Evolutionary conservation across 1,140 invertebrate species (phyloP), one percentile per base, ranked within the genome.

Genomic region (Chrysomallon squamiferum): DNA sequence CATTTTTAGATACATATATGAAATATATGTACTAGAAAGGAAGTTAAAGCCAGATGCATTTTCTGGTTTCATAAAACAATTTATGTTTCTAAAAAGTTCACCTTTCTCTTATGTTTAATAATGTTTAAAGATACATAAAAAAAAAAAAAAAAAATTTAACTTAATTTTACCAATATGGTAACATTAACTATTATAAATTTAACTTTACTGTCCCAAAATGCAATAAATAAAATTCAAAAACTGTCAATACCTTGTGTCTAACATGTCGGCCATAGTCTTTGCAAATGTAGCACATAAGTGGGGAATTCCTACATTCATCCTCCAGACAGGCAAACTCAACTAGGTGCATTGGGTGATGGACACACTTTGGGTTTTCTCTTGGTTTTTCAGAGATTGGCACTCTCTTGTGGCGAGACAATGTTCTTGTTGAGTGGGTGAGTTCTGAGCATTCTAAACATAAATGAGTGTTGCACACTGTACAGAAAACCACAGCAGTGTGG

Each of bases 271-370:
- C 88, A 75, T 89, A 89, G 66, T 86, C 85, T 75, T 90, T 90
- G 75, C 89, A 90, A 18, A 90, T 85, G 74, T 89, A 90, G 69
- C 89, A 90, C 88, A 90, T 89, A 5, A 88, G 72, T 32, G 86
- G 87, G 20, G 80, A 76, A 59, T 79, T 82, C 65, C 87, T 83
- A 73, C 89, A 90, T 25, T 85, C 87, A 50, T 89, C 87, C 69
- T 90, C 88, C 43, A 89, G 80, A 65, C 89, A 90, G 22, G 88
- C 87, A 79, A 90, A 90, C 68, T 90, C 89, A 2, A 89, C 88
- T 9, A 87, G 77, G 65, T 90, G 88, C 45, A 87, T 87, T 0
- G 88, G 85, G 71, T 90, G 89, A 59, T 86, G 86, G 0, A 84
- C 78, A 79, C 89, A 90, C 68, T 88, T 88, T 9, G 88, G 88